Evolutionary conservation across 1,140 invertebrate genomes (phyloP).

Genomic region (Melitaea cinxia): DNA sequence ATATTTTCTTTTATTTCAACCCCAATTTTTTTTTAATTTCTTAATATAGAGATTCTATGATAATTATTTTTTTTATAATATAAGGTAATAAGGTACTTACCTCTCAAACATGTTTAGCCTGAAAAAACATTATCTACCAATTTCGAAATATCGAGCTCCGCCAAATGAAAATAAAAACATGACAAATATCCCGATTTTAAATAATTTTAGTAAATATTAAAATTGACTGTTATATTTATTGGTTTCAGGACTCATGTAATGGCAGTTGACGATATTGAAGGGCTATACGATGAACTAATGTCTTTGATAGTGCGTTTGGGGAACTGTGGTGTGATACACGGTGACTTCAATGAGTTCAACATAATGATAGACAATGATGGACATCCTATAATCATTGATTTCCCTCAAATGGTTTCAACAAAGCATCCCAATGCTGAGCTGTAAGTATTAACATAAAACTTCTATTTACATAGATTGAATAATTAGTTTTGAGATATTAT

Average conservation of each 20-base stretch:
- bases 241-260: slow-evolving; percentile 89
- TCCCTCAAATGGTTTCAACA: slow-evolving; percentile 99
- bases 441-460: slow-evolving; percentile 79
- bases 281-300: slow-evolving; percentile 97
- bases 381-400: slow-evolving; percentile 96
- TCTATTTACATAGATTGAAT: no score
- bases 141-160: no score
- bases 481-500: no score
- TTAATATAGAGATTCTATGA: no score
- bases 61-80: no score
- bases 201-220: no score
- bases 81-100: no score
- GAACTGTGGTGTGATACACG: slow-evolving; percentile 98
- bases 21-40: no score
- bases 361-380: slow-evolving; percentile 93
- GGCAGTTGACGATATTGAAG: slow-evolving; percentile 89
- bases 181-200: no score
- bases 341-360: slow-evolving; percentile 99
- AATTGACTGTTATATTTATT: background rate
- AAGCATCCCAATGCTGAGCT: slow-evolving; percentile 95
- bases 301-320: slow-evolving; percentile 94
- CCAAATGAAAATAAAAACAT: no score
- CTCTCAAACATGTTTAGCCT: no score
- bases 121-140: no score
- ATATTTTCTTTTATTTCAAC: background rate